Base-by-base conservation (phyloP, 2,888 invertebrate genomes). In the Lepidocyrtoides sp. region DNA sequence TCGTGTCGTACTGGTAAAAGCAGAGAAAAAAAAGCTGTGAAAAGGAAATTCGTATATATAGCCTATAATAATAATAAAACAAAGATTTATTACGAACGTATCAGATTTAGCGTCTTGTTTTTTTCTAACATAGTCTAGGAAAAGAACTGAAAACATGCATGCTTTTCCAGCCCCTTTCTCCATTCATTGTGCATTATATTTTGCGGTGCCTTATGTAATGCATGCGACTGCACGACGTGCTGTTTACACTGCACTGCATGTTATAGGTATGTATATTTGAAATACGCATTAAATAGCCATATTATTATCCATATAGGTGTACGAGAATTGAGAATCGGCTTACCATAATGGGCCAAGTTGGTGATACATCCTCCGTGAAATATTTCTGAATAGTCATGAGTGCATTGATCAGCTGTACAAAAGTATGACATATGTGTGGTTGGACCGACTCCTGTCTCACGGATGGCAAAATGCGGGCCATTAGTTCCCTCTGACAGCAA, bases 341-440 rank as follows among this genome's bases (percentile, higher is more conserved):
- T 92, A 94, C 94, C 93, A 93, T 92, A 83, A 93, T 92, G 63
- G 94, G 94, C 94, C 94, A 94, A 69, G 84, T 89, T 79, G 91
- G 66, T 57, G 94, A 93, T 8, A 94, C 92, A 84, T 93, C 93
- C 75, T 94, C 93, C 0, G 94, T 94, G 79, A 93, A 94, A 90
- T 92, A 94, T 91, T 92, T 93, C 81, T 94, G 94, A 91, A 94
- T 93, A 26, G 92, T 93, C 93, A 93, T 94, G 57, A 94, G 93
- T 57, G 94, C 94, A 84, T 94, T 94, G 91, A 94, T 94, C 60
- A 94, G 93, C 82, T 93, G 93, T 12, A 94, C 92, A 69, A 93
- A 94, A 57, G 93, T 93, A n/a, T 88, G 92, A 91, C 93, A 94
- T 93, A 85, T 94, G 94, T 54, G 94, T 94, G 17, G 92, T 94